Percentiles rank a stretch among this genome's conserved stretches.
phyloP scores from a whole-genome alignment of 2,888 invertebrate genomes.

The Drosophila dives region DNA sequence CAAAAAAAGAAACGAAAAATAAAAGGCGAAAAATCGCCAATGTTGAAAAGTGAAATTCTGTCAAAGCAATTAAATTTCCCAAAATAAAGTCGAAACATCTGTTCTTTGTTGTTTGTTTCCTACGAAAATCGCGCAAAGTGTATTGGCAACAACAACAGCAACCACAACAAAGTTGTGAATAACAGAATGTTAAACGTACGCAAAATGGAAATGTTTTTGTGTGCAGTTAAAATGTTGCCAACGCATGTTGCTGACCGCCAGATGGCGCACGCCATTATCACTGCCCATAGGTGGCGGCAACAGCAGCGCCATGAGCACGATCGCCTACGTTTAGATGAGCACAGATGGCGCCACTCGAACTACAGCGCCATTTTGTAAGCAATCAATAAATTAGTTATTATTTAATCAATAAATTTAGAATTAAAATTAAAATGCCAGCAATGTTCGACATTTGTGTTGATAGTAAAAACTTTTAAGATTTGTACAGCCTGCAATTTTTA shows the following conservation, averaged over 20 bases:
- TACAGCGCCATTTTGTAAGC: conserved; percentile 21
- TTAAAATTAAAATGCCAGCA: neutral
- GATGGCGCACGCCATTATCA: conserved; percentile 43
- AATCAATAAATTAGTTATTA: neutral
- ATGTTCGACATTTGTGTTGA: neutral
- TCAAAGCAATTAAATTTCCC: conserved; percentile 79
- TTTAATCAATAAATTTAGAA: neutral
- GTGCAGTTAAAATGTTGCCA: conserved; percentile 33
- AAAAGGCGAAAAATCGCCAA: neutral
- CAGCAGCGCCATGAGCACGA: conserved; percentile 5
- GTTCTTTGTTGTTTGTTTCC: conserved; percentile 63
- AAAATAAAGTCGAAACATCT: conserved; percentile 80
- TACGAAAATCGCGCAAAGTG: conserved; percentile 50
- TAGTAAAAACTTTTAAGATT: neutral
- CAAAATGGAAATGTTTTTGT: conserved; percentile 27
- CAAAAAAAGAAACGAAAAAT: neutral
- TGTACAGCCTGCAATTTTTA: neutral
- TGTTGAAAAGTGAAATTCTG: conserved; percentile 69
- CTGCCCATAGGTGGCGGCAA: conserved; percentile 39
- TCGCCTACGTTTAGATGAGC: neutral
- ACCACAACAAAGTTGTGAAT: conserved; percentile 15
- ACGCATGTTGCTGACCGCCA: conserved; percentile 41
- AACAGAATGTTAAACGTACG: conserved; percentile 38
- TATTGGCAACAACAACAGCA: conserved; percentile 19
- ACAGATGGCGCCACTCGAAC: conserved; percentile 37